phyloP scores from a whole-genome alignment of 2,113 vertebrate species.

The Amia ocellicauda region DNA sequence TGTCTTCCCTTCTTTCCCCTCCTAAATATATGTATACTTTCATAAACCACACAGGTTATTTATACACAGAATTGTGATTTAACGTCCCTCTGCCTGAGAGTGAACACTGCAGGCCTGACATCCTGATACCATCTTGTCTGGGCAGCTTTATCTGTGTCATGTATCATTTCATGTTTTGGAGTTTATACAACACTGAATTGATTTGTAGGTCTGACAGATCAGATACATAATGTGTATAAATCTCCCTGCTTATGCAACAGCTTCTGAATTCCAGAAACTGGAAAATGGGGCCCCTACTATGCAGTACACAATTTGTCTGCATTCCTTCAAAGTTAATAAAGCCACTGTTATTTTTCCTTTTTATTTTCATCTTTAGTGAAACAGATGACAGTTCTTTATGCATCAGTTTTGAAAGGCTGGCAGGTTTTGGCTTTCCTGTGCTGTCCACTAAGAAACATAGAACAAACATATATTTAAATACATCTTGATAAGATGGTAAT shows the following conservation, averaged over 20 bases:
- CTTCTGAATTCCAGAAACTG: not conserved
- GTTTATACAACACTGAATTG: slow-evolving; percentile 18
- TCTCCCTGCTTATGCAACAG: not conserved
- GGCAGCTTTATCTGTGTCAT: slow-evolving; percentile 19
- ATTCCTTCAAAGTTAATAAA: not conserved
- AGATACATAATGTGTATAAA: not conserved
- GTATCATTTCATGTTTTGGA: slow-evolving; percentile 16
- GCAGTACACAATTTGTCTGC: not conserved
- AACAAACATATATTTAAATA: too few species aligned
- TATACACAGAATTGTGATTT: too few species aligned
- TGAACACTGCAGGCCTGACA: not conserved
- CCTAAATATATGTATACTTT: too few species aligned
- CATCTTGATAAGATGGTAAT: too few species aligned
- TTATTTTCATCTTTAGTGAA: too few species aligned
- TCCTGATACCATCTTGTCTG: slow-evolving; percentile 13
- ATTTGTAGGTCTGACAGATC: slow-evolving; percentile 17
- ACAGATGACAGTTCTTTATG: too few species aligned
- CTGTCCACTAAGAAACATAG: too few species aligned
- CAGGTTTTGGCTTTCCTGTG: too few species aligned
- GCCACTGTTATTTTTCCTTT: too few species aligned
- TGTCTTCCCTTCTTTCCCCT: too few species aligned
- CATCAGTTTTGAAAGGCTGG: too few species aligned
- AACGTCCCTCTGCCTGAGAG: slow-evolving; percentile 9
- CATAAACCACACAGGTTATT: too few species aligned
- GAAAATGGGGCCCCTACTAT: not conserved